Conservation (phyloP, 2,113 vertebrate species). For the Rhea pennata region DNA sequence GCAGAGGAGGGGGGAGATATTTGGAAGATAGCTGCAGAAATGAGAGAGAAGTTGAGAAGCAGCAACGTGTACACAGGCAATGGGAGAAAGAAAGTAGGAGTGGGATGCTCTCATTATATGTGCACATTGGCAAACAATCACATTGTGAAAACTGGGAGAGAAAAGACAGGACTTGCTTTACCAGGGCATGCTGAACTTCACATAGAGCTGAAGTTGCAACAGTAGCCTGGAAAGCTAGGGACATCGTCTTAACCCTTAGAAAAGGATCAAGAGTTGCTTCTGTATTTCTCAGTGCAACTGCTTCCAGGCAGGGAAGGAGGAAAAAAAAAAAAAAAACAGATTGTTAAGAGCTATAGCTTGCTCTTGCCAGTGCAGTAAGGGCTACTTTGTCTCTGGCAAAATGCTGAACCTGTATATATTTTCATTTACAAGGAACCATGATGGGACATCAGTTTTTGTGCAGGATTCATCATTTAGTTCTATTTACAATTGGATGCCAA, state of each 20-base stretch:
- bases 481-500: neutral
- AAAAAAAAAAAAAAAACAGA: neutral
- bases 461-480: neutral
- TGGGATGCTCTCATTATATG: neutral
- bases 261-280: neutral
- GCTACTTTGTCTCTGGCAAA: neutral
- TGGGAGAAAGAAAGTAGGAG: neutral
- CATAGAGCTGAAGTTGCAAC: neutral
- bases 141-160: neutral
- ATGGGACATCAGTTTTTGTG: neutral
- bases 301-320: neutral
- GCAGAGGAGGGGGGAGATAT: neutral
- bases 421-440: neutral
- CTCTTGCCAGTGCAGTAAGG: neutral
- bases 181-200: neutral
- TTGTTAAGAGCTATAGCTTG: fast-evolving
- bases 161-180: neutral
- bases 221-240: neutral
- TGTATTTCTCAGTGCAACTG: neutral
- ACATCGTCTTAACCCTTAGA: neutral
- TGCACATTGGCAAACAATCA: neutral
- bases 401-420: neutral
- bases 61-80: neutral
- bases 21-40: neutral
- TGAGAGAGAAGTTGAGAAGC: neutral